A percentile compares a stretch with the other conserved stretches of the same genome.
Evolutionary conservation across 2,888 invertebrate species (phyloP).

Genomic region (Acleris cristana): DNA sequence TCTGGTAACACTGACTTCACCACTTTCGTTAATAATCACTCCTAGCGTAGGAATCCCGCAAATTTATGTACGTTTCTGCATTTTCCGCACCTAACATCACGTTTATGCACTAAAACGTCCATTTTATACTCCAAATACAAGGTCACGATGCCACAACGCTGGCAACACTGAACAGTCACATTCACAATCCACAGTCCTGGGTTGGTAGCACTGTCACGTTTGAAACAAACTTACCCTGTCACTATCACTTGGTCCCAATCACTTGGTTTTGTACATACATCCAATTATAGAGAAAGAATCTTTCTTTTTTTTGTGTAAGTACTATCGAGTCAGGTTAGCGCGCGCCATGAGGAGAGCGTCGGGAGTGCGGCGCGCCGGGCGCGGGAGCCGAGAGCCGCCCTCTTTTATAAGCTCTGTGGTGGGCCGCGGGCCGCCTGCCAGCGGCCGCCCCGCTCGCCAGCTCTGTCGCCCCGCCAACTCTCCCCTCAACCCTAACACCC

Average conservation of each 20-base stretch:
- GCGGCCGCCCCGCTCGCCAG: slow-evolving; percentile 47
- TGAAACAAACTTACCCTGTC: slow-evolving; percentile 78
- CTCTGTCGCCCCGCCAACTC: slow-evolving; percentile 28
- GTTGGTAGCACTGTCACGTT: slow-evolving; percentile 64
- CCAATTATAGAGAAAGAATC: slow-evolving; percentile 55
- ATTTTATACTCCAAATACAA: slow-evolving; percentile 57
- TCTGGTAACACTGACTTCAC: slow-evolving; percentile 68
- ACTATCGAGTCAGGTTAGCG: slow-evolving; percentile 78
- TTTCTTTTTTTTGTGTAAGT: slow-evolving; percentile 64
- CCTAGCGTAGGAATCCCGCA: not conserved
- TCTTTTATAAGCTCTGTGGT: slow-evolving; percentile 81
- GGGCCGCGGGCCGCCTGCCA: slow-evolving; percentile 72
- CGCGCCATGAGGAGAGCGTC: slow-evolving; percentile 81
- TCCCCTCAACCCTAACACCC: slow-evolving; percentile 43
- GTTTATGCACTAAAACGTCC: slow-evolving; percentile 52
- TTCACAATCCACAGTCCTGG: slow-evolving; percentile 74
- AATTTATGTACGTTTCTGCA: slow-evolving; percentile 31
- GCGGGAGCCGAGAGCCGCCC: slow-evolving; percentile 70
- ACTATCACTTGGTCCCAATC: slow-evolving; percentile 82
- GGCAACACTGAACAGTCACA: slow-evolving; percentile 76
- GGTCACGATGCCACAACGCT: slow-evolving; percentile 47
- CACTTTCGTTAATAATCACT: slow-evolving; percentile 16
- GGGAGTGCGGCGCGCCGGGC: slow-evolving; percentile 77
- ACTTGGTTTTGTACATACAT: slow-evolving; percentile 61
- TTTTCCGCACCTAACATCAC: slow-evolving; percentile 38